Evolutionary conservation across 2,797 vertebrate species (phyloP).

Genomic region (Aplochiton taeniatus): DNA sequence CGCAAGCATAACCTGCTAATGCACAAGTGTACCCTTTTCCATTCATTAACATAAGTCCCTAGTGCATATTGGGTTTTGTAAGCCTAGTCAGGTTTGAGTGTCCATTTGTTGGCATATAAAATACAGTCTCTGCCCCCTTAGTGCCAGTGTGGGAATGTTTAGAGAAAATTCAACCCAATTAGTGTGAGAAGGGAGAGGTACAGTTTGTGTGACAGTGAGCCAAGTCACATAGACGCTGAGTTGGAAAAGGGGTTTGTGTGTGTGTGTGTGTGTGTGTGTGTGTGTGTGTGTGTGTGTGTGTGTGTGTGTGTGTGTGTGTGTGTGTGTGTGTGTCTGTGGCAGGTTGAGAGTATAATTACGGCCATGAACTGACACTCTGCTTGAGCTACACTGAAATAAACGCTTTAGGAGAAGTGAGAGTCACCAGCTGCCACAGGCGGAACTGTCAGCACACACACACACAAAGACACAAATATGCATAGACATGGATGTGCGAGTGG

Average conservation of each 20-base stretch:
- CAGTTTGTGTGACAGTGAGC: neutral
- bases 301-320: slow-evolving; percentile 1
- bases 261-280: neutral
- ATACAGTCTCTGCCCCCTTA: neutral
- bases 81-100: neutral
- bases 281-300: neutral
- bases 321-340: neutral
- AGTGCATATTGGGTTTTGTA: neutral
- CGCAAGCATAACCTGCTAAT: too few relatives aligned
- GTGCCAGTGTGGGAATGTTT: neutral
- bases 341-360: neutral
- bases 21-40: too few relatives aligned
- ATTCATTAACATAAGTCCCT: neutral
- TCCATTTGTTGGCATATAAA: neutral
- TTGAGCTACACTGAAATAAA: neutral
- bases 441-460: too few relatives aligned
- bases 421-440: too few relatives aligned
- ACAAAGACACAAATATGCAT: too few relatives aligned
- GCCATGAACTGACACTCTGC: neutral
- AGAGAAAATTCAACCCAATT: neutral
- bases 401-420: neutral
- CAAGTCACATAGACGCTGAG: neutral
- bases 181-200: neutral
- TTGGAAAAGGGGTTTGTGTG: neutral
- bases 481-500: too few relatives aligned